phyloP scores from a whole-genome alignment of 2,113 vertebrate genomes.

The Synchiropus splendidus region DNA sequence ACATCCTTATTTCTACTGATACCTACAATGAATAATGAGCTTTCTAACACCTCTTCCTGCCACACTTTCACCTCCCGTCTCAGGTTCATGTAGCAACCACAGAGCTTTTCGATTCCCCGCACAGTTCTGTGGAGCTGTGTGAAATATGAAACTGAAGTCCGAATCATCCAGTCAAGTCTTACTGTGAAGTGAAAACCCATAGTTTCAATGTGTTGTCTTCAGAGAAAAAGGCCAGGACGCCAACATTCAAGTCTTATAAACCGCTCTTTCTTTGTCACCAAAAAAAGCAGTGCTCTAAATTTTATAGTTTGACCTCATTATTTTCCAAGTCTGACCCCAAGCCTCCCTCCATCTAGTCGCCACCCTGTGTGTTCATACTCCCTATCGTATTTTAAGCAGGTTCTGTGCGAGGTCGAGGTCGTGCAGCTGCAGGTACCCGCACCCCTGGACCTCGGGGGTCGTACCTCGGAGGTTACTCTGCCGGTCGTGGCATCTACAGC shows the following conservation, averaged over 20 bases:
- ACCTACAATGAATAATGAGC: slow-evolving; percentile 56
- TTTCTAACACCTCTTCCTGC: slow-evolving; percentile 60
- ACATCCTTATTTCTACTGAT: slow-evolving; percentile 53
- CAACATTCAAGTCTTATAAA: too few relatives aligned
- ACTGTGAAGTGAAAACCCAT: too few relatives aligned
- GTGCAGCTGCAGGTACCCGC: slow-evolving; percentile 87
- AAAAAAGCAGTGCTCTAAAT: too few relatives aligned
- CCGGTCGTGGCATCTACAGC: slow-evolving; percentile 98
- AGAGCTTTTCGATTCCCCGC: not conserved
- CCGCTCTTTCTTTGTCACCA: too few relatives aligned
- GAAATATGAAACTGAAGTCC: not conserved
- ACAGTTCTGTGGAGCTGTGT: not conserved
- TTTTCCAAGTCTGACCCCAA: too few relatives aligned
- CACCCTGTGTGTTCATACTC: slow-evolving; percentile 35
- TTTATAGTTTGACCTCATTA: too few relatives aligned
- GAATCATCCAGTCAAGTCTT: too few relatives aligned
- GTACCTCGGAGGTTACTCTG: slow-evolving; percentile 97
- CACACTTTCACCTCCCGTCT: slow-evolving; percentile 49
- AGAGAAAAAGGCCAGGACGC: too few relatives aligned
- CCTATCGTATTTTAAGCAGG: slow-evolving; percentile 87
- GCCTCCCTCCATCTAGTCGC: too few relatives aligned
- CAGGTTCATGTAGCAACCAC: slow-evolving; percentile 11
- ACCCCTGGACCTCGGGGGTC: slow-evolving; percentile 89
- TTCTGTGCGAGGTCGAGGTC: slow-evolving; percentile 94
- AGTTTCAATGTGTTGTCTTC: too few relatives aligned